phyloP scores from a whole-genome alignment of 92 coral and sea anemone species.

The Zoanthus sansibaricus region DNA sequence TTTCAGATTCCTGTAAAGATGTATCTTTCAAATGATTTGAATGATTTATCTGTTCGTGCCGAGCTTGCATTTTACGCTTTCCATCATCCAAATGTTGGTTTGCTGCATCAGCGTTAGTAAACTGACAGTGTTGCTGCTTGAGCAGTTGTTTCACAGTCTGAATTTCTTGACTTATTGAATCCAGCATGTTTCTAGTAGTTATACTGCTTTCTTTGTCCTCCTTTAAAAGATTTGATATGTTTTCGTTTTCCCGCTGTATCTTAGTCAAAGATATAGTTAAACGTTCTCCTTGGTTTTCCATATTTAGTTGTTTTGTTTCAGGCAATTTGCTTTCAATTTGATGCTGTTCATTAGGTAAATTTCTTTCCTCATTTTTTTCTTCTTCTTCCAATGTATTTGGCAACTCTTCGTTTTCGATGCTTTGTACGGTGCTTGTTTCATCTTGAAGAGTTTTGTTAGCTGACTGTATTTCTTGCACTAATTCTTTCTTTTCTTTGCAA shows the following conservation, averaged over 20 bases:
- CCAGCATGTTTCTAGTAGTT: not conserved
- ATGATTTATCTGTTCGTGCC: not conserved
- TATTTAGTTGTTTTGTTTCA: not conserved
- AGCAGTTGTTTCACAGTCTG: constrained; percentile 2
- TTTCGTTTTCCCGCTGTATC: not conserved
- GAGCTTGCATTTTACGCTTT: not conserved
- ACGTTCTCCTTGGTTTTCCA: not conserved
- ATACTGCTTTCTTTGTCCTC: constrained; percentile 8
- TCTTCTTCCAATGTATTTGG: not conserved
- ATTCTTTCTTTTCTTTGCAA: not conserved
- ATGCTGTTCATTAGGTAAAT: not conserved
- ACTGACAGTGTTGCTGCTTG: not conserved
- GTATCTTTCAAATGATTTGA: not conserved
- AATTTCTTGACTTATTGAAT: constrained; percentile 17
- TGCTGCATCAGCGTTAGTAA: not conserved
- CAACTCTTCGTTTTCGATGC: not conserved
- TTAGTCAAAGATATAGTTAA: not conserved
- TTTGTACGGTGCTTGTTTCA: not conserved
- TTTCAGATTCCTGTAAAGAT: not conserved
- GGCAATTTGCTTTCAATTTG: not conserved
- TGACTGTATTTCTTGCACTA: not conserved
- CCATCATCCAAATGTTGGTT: not conserved
- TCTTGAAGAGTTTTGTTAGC: not conserved
- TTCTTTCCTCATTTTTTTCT: not conserved
- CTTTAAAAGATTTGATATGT: not conserved